Conservation (phyloP, 1,140 invertebrate genomes). For the Galleria mellonella region DNA sequence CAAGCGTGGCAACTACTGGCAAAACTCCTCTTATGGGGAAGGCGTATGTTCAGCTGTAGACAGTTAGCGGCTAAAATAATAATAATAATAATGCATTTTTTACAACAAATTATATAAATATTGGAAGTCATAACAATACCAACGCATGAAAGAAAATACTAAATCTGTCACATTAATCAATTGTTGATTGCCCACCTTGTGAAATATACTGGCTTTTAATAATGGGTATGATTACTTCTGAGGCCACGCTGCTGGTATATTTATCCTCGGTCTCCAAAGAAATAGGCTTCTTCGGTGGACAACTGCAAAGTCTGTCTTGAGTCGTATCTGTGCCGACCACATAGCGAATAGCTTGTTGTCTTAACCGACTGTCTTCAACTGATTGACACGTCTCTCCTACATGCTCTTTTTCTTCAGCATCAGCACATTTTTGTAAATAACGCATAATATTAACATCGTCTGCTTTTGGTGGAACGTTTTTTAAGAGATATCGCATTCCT, state of each 20-base stretch:
- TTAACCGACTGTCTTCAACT: conserved; percentile 1
- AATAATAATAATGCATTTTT: no score
- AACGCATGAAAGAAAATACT: no score
- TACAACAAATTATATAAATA: no score
- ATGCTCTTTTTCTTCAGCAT: not conserved
- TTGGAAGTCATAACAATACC: no score
- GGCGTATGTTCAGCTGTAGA: no score
- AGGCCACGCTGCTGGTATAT: conserved; percentile 13
- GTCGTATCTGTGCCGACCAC: conserved; percentile 27
- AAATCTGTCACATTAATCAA: not conserved
- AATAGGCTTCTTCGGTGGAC: conserved; percentile 3
- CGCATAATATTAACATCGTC: not conserved
- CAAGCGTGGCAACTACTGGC: no score
- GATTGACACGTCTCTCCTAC: not conserved
- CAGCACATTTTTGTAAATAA: not conserved
- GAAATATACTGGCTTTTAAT: conserved; percentile 19
- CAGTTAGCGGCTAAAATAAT: no score
- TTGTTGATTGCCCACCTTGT: conserved; percentile 16
- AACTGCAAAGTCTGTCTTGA: conserved; percentile 30
- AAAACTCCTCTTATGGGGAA: no score
- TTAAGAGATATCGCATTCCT: not conserved
- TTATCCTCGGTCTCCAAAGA: not conserved
- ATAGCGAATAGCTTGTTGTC: not conserved
- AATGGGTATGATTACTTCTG: conserved; percentile 27
- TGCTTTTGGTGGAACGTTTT: not conserved